phyloP scores from a whole-genome alignment of 2,113 vertebrate genomes.

The Strix uralensis region DNA sequence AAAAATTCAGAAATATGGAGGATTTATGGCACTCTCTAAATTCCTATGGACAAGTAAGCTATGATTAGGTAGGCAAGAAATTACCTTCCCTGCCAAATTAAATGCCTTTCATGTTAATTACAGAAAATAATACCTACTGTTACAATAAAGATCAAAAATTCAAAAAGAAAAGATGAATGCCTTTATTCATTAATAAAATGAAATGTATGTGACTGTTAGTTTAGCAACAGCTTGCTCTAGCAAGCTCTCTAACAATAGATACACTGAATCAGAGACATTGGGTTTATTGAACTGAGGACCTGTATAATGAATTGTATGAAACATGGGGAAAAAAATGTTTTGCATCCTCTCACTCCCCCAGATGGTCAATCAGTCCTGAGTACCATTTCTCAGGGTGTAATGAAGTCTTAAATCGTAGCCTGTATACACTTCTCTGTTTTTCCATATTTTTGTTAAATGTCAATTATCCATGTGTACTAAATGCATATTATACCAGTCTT shows the following conservation, averaged over 20 bases:
- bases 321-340: neutral
- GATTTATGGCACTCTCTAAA: neutral
- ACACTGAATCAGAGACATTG: neutral
- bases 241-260: neutral
- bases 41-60: neutral
- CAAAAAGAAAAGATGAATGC: neutral
- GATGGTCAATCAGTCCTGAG: neutral
- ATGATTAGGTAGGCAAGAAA: neutral
- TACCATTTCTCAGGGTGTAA: neutral
- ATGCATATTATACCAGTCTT: neutral
- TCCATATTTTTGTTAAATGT: neutral
- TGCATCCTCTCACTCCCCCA: neutral
- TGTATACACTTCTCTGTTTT: neutral
- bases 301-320: neutral
- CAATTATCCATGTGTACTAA: neutral
- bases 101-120: neutral
- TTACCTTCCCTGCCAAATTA: neutral
- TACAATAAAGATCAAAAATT: neutral
- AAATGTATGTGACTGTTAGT: neutral
- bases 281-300: neutral
- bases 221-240: neutral
- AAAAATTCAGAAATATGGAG: neutral
- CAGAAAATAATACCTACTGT: neutral
- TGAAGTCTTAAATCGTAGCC: neutral
- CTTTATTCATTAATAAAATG: neutral